Evolutionary conservation across 2,113 vertebrate species (phyloP).

Genomic region (Egretta garzetta): DNA sequence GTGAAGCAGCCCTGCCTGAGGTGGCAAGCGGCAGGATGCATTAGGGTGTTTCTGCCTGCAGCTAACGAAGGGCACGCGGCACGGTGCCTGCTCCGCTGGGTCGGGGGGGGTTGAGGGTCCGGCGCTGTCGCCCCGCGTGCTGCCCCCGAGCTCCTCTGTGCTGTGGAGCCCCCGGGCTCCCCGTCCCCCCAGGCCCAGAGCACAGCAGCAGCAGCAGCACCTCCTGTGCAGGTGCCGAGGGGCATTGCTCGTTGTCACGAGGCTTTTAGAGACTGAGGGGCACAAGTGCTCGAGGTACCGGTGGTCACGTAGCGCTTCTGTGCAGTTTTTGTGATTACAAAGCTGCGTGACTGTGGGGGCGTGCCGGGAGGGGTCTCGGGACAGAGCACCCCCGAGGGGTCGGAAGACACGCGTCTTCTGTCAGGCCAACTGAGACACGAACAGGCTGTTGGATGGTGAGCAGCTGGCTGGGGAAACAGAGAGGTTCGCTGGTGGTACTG

Average conservation of each 20-base stretch:
- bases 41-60: background rate
- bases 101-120: background rate
- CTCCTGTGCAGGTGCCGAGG: background rate
- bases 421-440: background rate
- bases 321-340: too few relatives aligned
- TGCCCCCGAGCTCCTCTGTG: background rate
- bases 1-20: background rate
- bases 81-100: background rate
- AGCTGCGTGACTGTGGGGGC: background rate
- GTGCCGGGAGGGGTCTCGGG: background rate
- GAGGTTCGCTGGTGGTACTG: background rate
- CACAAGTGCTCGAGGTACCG: rapidly evolving
- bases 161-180: background rate
- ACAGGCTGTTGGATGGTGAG: background rate
- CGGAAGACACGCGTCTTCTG: rapidly evolving
- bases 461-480: too few relatives aligned
- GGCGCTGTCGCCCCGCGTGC: background rate
- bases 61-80: rapidly evolving
- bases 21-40: background rate
- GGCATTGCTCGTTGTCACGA: background rate
- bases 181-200: background rate
- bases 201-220: background rate
- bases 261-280: too few relatives aligned
- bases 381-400: background rate
- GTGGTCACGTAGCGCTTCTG: background rate